A percentile compares a stretch with the other conserved stretches of the same genome.
Conservation (phyloP, 2,888 invertebrate genomes). For the Chrysolina haemoptera region DNA sequence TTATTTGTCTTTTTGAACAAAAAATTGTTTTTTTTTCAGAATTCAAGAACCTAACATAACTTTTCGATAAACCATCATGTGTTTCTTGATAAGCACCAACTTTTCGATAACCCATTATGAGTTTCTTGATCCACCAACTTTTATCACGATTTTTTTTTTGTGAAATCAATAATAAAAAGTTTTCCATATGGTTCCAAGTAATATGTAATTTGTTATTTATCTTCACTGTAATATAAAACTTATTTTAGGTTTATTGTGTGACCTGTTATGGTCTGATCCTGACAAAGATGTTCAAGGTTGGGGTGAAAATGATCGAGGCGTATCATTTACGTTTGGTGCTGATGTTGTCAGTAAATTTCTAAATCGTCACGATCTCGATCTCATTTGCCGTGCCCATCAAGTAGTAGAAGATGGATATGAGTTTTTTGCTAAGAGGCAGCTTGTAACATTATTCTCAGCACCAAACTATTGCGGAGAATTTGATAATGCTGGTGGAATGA, state of each 20-base stretch:
- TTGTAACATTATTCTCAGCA: slow-evolving; percentile 98
- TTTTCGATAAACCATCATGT: no score
- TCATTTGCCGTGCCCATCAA: slow-evolving; percentile 98
- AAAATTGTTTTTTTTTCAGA: no score
- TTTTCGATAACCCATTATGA: no score
- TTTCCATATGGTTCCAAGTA: no score
- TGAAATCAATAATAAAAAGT: no score
- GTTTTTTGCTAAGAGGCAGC: slow-evolving; percentile 97
- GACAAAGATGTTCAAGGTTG: slow-evolving; percentile 95
- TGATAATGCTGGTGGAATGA: slow-evolving; percentile 99
- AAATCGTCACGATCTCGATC: slow-evolving; percentile 95
- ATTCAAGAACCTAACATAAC: no score
- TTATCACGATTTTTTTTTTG: no score
- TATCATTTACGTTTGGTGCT: slow-evolving; percentile 98
- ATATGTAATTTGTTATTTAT: no score
- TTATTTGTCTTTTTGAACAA: no score
- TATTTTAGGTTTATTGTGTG: slow-evolving; percentile 88
- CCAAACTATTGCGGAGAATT: slow-evolving; percentile 99
- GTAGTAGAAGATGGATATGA: slow-evolving; percentile 99
- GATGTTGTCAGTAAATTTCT: slow-evolving; percentile 98
- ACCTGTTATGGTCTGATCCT: slow-evolving; percentile 97
- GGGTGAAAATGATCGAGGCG: slow-evolving; percentile 99
- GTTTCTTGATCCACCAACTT: no score
- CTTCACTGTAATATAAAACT: no score
- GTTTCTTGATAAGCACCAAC: no score